Conservation (phyloP, 1,140 invertebrate genomes). For the Drosophila insularis region DNA sequence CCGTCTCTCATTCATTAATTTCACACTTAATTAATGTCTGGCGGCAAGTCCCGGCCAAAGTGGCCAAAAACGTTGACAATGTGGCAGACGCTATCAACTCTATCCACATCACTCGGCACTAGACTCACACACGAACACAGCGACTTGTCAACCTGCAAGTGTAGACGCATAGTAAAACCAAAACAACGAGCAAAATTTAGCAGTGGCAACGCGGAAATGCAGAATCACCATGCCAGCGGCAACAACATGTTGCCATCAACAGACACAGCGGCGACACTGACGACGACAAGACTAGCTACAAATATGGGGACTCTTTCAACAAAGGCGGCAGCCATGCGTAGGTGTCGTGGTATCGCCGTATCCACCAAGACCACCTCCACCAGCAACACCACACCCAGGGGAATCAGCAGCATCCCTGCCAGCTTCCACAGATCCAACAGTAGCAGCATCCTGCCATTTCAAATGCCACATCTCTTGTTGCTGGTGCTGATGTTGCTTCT, state of each 20-base stretch:
- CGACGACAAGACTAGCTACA: neutral
- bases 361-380: too few species aligned
- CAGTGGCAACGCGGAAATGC: constrained; percentile 66
- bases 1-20: constrained; percentile 45
- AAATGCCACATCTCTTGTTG: constrained; percentile 23
- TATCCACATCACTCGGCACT: constrained; percentile 56
- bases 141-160: constrained; percentile 29
- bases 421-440: constrained; percentile 20
- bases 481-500: constrained; percentile 45
- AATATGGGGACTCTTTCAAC: neutral
- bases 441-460: constrained; percentile 16
- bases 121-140: constrained; percentile 15
- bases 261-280: constrained; percentile 33
- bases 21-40: constrained; percentile 76
- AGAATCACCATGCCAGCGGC: constrained; percentile 47
- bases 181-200: constrained; percentile 36
- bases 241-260: constrained; percentile 65
- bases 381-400: constrained; percentile 6
- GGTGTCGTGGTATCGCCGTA: constrained; percentile 39
- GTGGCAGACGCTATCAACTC: constrained; percentile 73
- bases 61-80: constrained; percentile 65
- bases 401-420: constrained; percentile 9
- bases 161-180: constrained; percentile 38
- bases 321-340: constrained; percentile 43
- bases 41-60: constrained; percentile 30